These are phyloP conservation scores for Odontothrips loti DNA, from an alignment of 2,888 invertebrate genomes.

Conservation along the genomic window DNA sequence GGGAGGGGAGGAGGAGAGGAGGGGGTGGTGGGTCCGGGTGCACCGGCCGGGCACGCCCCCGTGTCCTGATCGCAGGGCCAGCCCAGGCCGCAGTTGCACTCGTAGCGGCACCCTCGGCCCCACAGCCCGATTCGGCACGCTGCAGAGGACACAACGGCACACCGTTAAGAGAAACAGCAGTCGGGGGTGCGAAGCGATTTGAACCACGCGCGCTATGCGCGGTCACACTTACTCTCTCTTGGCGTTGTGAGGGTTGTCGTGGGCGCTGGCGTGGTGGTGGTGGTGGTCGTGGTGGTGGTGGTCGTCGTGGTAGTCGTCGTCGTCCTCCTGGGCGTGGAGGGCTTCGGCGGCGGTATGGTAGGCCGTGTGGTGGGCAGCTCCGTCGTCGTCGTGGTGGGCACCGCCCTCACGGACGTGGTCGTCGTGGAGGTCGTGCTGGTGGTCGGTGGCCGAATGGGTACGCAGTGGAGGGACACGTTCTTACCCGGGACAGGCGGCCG, in stretches of 20 bases:
- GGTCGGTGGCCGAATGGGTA: background rate
- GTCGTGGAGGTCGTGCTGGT: background rate
- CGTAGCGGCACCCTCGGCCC: background rate
- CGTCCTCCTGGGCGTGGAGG: background rate
- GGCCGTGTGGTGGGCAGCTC: background rate
- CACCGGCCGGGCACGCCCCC: background rate
- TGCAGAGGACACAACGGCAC: background rate
- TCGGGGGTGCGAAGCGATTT: too few species aligned
- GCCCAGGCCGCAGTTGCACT: conserved; percentile 21
- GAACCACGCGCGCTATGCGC: background rate
- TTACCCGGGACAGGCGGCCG: background rate
- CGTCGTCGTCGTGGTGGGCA: conserved; percentile 1
- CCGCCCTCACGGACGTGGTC: background rate
- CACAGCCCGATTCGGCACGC: background rate
- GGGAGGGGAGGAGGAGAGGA: background rate
- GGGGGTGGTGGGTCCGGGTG: background rate
- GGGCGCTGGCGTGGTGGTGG: background rate
- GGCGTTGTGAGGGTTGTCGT: background rate
- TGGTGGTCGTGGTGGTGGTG: background rate
- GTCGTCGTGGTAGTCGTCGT: background rate
- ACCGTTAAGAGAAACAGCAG: too few species aligned
- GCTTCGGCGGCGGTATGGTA: background rate
- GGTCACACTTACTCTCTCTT: background rate
- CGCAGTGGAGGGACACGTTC: conserved; percentile 4
- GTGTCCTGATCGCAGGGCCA: conserved; percentile 17